Conservation (phyloP, 1,140 invertebrate species). For the Drosophila baimaii region DNA sequence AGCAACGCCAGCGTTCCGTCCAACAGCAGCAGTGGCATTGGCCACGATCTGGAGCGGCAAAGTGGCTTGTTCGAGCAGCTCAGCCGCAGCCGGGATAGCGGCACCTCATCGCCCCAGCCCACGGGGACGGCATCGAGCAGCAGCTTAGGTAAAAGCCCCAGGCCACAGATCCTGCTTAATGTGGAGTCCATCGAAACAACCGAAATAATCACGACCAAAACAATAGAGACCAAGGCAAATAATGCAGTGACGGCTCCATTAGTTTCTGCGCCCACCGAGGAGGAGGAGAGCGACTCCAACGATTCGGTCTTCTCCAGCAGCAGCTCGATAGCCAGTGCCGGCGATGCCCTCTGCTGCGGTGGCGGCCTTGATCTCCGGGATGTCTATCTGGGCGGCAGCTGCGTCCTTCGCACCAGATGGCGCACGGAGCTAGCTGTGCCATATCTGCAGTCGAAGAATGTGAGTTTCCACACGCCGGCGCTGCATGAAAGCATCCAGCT, state of each 20-base stretch:
- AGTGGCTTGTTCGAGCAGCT: constrained; percentile 65
- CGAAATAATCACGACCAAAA: constrained; percentile 80
- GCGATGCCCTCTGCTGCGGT: constrained; percentile 59
- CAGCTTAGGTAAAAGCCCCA: constrained; percentile 56
- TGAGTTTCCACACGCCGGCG: constrained; percentile 88
- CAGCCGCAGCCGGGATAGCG: constrained; percentile 77
- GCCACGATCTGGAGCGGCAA: constrained; percentile 63
- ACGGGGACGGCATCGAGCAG: constrained; percentile 27
- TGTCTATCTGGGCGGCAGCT: constrained; percentile 93
- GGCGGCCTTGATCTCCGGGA: constrained; percentile 70
- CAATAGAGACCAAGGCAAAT: constrained; percentile 68
- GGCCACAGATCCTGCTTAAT: constrained; percentile 75
- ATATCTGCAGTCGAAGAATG: constrained; percentile 92
- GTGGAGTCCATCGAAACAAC: constrained; percentile 82
- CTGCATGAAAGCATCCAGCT: constrained; percentile 77
- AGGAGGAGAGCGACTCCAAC: constrained; percentile 83
- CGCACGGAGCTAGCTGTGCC: constrained; percentile 96
- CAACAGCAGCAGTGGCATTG: constrained; percentile 74
- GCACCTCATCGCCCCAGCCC: constrained; percentile 83
- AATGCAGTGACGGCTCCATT: constrained; percentile 15
- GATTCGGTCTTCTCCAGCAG: constrained; percentile 84
- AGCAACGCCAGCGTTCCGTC: constrained; percentile 82
- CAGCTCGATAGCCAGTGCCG: constrained; percentile 77
- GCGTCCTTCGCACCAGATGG: constrained; percentile 98
- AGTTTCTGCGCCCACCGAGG: constrained; percentile 41